A percentile compares a stretch with the other conserved stretches of the same genome.
These are phyloP conservation scores for Virgularia gustaviana DNA, from an alignment of 92 coral and sea anemone species.

Conservation along the genomic window DNA sequence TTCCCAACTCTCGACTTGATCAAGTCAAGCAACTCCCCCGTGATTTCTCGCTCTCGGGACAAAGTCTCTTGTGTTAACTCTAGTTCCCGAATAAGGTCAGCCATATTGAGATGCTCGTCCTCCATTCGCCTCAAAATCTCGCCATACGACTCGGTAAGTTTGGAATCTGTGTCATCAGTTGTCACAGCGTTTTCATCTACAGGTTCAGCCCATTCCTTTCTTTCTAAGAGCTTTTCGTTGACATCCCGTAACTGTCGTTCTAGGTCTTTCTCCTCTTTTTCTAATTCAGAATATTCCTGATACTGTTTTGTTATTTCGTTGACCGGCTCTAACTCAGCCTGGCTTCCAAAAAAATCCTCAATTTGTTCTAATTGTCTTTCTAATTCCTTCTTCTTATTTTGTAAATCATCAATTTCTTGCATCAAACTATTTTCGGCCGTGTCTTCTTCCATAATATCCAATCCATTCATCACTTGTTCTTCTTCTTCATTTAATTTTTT, in stretches of 20 bases:
- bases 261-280: not conserved
- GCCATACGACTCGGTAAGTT: not conserved
- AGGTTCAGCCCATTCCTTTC: conserved; percentile 2
- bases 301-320: not conserved
- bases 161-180: not conserved
- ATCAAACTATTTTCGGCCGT: no score
- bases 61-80: conserved; percentile 17
- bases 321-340: not conserved
- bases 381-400: not conserved
- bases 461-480: no score
- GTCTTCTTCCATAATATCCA: no score
- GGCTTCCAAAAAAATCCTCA: not conserved
- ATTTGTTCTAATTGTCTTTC: not conserved
- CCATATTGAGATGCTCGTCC: conserved; percentile 14
- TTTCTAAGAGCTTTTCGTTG: not conserved
- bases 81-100: conserved; percentile 24
- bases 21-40: conserved; percentile 12
- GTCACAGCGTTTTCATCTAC: not conserved
- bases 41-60: not conserved
- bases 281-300: not conserved
- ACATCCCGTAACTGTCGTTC: not conserved
- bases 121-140: conserved; percentile 11
- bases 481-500: no score
- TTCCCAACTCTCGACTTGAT: conserved; percentile 28
- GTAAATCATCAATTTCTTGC: no score